phyloP scores from a whole-genome alignment of 2,113 vertebrate genomes.

The Aptenodytes patagonicus region DNA sequence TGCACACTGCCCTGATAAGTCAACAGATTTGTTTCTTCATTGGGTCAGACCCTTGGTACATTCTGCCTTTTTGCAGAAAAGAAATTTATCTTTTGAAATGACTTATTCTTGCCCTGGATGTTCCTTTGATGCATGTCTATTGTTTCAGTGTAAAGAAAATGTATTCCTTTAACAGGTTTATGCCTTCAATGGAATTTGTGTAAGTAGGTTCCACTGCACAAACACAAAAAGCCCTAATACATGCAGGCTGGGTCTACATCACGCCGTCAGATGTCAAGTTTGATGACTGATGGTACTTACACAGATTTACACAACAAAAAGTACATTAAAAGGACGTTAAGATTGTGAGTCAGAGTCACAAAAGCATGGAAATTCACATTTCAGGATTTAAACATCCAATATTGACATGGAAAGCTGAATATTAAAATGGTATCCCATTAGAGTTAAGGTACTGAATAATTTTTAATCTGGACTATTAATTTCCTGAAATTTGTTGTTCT shows the following conservation, averaged over 20 bases:
- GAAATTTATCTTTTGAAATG: constrained; percentile 50
- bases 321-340: constrained; percentile 77
- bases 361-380: constrained; percentile 76
- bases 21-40: constrained; percentile 4
- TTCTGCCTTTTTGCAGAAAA: constrained; percentile 20
- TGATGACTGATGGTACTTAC: constrained; percentile 80
- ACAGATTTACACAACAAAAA: constrained; percentile 85
- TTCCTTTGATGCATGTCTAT: constrained; percentile 66
- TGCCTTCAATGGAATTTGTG: constrained; percentile 75
- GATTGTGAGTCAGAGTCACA: constrained; percentile 77
- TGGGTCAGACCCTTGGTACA: background rate
- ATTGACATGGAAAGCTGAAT: constrained; percentile 72
- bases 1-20: background rate
- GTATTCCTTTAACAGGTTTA: constrained; percentile 75
- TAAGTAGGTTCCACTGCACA: constrained; percentile 76
- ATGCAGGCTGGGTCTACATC: constrained; percentile 74
- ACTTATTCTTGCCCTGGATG: constrained; percentile 65
- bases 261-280: constrained; percentile 71
- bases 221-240: constrained; percentile 79
- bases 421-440: constrained; percentile 65
- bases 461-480: constrained; percentile 75
- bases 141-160: constrained; percentile 74
- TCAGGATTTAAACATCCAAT: constrained; percentile 78
- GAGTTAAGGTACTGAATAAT: constrained; percentile 64
- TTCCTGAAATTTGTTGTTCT: constrained; percentile 71